phyloP scores from a whole-genome alignment of 64 coral and sea anemone genomes.

The Porites lutea region DNA sequence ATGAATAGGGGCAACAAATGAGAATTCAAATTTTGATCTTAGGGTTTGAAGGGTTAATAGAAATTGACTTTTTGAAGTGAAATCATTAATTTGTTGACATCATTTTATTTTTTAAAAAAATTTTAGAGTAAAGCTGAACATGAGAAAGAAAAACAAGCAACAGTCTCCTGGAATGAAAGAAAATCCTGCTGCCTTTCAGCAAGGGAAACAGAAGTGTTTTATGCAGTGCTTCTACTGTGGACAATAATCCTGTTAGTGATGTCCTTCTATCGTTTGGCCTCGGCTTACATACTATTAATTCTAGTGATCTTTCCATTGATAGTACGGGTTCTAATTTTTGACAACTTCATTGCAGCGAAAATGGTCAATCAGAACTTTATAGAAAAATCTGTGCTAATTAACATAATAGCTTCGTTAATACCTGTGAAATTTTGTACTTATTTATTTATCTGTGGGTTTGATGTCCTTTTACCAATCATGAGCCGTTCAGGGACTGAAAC shows the following conservation, averaged over 20 bases:
- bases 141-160: background rate
- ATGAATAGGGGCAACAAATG: too few species aligned
- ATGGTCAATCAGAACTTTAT: background rate
- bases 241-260: constrained; percentile 73
- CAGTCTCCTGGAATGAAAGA: background rate
- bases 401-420: constrained; percentile 48
- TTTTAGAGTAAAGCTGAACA: constrained; percentile 8
- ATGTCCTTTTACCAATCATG: constrained; percentile 90
- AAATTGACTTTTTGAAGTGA: too few species aligned
- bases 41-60: too few species aligned
- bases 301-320: constrained; percentile 80
- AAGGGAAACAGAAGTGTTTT: constrained; percentile 83
- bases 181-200: constrained; percentile 9
- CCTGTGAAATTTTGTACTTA: constrained; percentile 78
- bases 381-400: constrained; percentile 35
- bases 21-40: too few species aligned
- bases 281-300: constrained; percentile 81
- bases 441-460: constrained; percentile 37
- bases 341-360: constrained; percentile 59
- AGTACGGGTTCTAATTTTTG: constrained; percentile 82
- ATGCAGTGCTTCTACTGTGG: constrained; percentile 86
- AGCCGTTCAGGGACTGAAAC: constrained; percentile 76
- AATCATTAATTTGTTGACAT: background rate
- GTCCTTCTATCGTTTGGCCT: constrained; percentile 85
- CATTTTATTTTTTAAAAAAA: background rate